phyloP scores from a whole-genome alignment of 2,797 vertebrate species.

The Sebastes vulpes region DNA sequence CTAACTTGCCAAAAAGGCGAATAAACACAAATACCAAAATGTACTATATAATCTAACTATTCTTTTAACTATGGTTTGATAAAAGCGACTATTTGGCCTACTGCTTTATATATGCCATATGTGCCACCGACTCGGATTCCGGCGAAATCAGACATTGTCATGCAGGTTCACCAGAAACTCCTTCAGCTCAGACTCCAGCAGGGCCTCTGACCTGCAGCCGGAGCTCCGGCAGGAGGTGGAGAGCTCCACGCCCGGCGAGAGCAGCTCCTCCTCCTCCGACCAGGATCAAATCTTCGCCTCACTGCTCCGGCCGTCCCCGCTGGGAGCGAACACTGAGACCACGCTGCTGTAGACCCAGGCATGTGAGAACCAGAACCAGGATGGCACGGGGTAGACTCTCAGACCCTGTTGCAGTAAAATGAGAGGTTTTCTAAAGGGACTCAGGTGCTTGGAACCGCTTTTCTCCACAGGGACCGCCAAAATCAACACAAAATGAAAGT shows the following conservation, averaged over 20 bases:
- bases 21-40: not conserved
- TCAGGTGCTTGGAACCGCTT: not conserved
- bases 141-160: accelerated
- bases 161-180: not conserved
- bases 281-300: no score
- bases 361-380: not conserved
- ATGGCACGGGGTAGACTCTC: accelerated
- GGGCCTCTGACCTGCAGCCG: not conserved
- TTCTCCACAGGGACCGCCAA: not conserved
- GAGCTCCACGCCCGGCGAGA: no score
- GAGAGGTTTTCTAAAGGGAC: not conserved
- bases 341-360: no score
- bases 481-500: not conserved
- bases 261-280: no score
- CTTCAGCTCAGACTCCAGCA: not conserved
- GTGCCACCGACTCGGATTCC: not conserved
- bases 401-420: accelerated
- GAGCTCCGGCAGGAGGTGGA: no score
- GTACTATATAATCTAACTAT: not conserved
- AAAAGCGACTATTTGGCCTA: not conserved
- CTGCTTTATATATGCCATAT: not conserved
- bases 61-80: not conserved
- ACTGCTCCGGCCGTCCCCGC: no score
- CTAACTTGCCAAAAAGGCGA: not conserved
- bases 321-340: no score